These are phyloP conservation scores for Cydia pomonella DNA, from an alignment of 1,140 invertebrate species.

Conservation along the genomic window DNA sequence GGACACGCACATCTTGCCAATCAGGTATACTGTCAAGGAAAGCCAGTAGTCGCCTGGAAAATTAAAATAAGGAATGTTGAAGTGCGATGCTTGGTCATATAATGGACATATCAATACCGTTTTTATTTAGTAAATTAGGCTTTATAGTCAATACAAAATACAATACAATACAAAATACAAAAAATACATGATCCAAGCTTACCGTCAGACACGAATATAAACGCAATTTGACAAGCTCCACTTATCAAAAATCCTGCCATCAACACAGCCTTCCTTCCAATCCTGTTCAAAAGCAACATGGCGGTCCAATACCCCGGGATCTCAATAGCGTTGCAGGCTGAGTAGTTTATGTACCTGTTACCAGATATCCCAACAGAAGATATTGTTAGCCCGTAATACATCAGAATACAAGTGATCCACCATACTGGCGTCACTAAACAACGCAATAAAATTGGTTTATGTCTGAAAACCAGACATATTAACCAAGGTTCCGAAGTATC, in stretches of 20 bases:
- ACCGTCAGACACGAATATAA: conserved; percentile 83
- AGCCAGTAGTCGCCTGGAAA: conserved; percentile 47
- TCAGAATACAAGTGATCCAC: conserved; percentile 83
- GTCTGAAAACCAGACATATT: conserved; percentile 75
- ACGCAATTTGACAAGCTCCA: conserved; percentile 82
- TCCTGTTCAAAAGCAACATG: conserved; percentile 6
- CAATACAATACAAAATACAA: too few species aligned
- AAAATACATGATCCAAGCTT: background rate
- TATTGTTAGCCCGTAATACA: conserved; percentile 83
- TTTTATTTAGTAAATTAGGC: too few species aligned
- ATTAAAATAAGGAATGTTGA: background rate
- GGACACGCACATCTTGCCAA: conserved; percentile 87
- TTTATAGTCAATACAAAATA: too few species aligned
- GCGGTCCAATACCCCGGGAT: conserved; percentile 84
- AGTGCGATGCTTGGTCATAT: background rate
- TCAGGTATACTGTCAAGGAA: conserved; percentile 82
- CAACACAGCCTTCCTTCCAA: conserved; percentile 80
- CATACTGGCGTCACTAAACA: conserved; percentile 82
- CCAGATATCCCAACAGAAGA: conserved; percentile 82
- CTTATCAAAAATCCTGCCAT: conserved; percentile 86
- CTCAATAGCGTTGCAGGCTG: conserved; percentile 82
- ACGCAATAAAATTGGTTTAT: conserved; percentile 79
- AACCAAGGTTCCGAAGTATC: conserved; percentile 50
- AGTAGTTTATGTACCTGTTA: conserved; percentile 83
- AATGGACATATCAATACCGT: background rate